Percentiles rank a stretch among this genome's conserved stretches.
Evolutionary conservation across 2,113 vertebrate genomes (phyloP).

Genomic region (western clawed frog (Xenopus tropicalis)): UCB_Xtro_10.0 CM004447.2:95522001-95522500

Average conservation of each 20-base stretch:
- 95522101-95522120: slow-evolving; percentile 40
- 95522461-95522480: too few relatives aligned
- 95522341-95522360: too few relatives aligned
- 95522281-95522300: too few relatives aligned
- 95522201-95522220: slow-evolving; percentile 30
- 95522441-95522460: too few relatives aligned
- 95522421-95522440: too few relatives aligned
- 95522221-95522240: neutral
- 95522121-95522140: slow-evolving; percentile 18
- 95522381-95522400: too few relatives aligned
- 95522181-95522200: slow-evolving; percentile 2
- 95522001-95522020: slow-evolving; percentile 41
- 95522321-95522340: too few relatives aligned
- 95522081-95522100: slow-evolving; percentile 8
- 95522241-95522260: neutral
- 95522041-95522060: slow-evolving; percentile 45
- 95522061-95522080: slow-evolving; percentile 8
- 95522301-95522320: too few relatives aligned
- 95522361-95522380: too few relatives aligned
- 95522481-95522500: too few relatives aligned
- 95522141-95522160: slow-evolving; percentile 45
- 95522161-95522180: slow-evolving; percentile 45
- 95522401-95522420: too few relatives aligned
- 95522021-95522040: slow-evolving; percentile 18
- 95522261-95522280: too few relatives aligned